Conservation (phyloP, 2,797 vertebrate genomes). For the Bradypodion pumilum region DNA sequence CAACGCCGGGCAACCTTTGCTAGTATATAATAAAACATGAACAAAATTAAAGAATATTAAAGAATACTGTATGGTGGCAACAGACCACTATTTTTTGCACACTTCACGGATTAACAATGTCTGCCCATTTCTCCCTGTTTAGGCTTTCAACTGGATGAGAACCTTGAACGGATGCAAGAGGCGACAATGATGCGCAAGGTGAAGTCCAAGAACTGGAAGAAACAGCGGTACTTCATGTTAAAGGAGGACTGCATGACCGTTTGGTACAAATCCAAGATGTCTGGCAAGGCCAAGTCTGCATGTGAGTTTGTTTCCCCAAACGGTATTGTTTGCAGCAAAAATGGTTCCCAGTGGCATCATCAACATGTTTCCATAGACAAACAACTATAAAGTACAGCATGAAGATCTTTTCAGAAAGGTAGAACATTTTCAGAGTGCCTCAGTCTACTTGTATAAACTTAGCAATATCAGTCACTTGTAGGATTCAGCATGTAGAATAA, state of each 20-base stretch:
- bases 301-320: constrained; percentile 79
- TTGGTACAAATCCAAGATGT: constrained; percentile 90
- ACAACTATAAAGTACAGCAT: background rate
- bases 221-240: constrained; percentile 88
- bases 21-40: no score
- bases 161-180: constrained; percentile 85
- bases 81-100: no score
- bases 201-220: constrained; percentile 91
- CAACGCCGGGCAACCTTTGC: no score
- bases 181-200: constrained; percentile 89
- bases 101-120: background rate
- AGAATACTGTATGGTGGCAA: no score
- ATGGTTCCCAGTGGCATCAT: background rate
- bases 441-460: background rate
- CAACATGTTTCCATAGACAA: background rate
- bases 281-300: constrained; percentile 84
- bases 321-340: background rate
- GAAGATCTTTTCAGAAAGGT: background rate
- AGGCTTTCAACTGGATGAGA: constrained; percentile 83
- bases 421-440: background rate
- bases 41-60: no score
- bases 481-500: background rate
- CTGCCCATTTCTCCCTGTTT: constrained; percentile 13
- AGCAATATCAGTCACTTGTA: background rate
- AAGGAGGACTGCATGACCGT: constrained; percentile 91